Evolutionary conservation across 2,888 invertebrate species (phyloP), one percentile per base, ranked within the genome.

Genomic region (Myathropa florea): DNA sequence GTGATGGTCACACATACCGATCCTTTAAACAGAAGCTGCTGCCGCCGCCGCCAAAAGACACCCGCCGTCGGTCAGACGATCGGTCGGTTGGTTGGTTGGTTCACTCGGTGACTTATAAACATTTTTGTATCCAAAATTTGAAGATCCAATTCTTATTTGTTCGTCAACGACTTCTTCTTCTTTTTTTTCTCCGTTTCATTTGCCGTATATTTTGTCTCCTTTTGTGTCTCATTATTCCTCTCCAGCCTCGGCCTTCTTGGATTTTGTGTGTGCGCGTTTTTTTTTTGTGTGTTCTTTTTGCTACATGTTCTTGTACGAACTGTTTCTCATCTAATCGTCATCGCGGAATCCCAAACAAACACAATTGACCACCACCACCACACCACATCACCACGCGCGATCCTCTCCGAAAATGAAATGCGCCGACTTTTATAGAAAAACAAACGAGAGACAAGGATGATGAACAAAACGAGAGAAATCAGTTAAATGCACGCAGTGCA

Each of bases 1-100:
- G 89, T 89, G 89, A 89, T 83, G 89, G 89, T 89, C 88, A 89
- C 89, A 89, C 89, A 89, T 89, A 88, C 89, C 89, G 83, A 73
- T 85, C 88, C 88, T 89, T n/a, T 81, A 77, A 86, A 87, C 84
- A 88, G 80, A 83, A 88, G 67, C 75, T 36, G 71, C 64, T 65
- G 64, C 71, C 63, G 28, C 61, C 24, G 39, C 71, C 46, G 68
- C 59, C 78, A 39, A 39, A n/a, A 3, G 73, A 59, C 63, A 70
- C 55, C 55, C n/a, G n/a, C n/a, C n/a, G n/a, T n/a, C n/a, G n/a
- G n/a, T n/a, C n/a, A n/a, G n/a, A n/a, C n/a, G n/a, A n/a, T n/a
- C n/a, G n/a, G n/a, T n/a, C n/a, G n/a, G n/a, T n/a, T n/a, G n/a
- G n/a, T n/a, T n/a, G n/a, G n/a, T n/a, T n/a, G n/a, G n/a, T n/a